These are phyloP conservation scores for Samia ricini DNA, from an alignment of 1,140 invertebrate genomes.

Conservation along the genomic window DNA sequence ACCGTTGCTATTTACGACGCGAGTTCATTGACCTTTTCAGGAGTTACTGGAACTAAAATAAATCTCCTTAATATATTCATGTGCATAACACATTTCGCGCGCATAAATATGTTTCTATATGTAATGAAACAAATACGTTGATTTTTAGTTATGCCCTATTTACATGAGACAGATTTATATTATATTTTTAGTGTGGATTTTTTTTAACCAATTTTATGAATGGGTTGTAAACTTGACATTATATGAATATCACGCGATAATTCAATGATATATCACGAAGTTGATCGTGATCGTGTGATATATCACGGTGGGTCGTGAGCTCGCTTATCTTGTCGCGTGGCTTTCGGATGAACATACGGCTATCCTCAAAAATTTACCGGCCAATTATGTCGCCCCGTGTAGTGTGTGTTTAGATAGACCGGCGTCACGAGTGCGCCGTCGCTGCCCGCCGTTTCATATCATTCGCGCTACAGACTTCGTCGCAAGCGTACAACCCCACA, in stretches of 20 bases:
- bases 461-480: conserved; percentile 63
- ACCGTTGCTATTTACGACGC: conserved; percentile 7
- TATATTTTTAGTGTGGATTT: background rate
- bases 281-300: conserved; percentile 49
- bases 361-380: conserved; percentile 66
- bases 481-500: conserved; percentile 47
- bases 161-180: background rate
- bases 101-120: background rate
- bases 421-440: conserved; percentile 67
- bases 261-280: conserved; percentile 43
- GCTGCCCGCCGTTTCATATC: conserved; percentile 53
- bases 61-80: conserved; percentile 7
- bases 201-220: conserved; percentile 26
- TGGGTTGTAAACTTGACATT: conserved; percentile 16
- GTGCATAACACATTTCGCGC: background rate
- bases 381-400: conserved; percentile 46
- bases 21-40: conserved; percentile 11
- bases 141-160: background rate
- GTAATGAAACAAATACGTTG: background rate
- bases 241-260: conserved; percentile 44
- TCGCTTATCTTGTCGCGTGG: conserved; percentile 58
- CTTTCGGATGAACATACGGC: conserved; percentile 54
- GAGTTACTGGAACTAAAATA: conserved; percentile 9
- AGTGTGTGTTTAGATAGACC: conserved; percentile 50
- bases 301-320: conserved; percentile 45